Base-by-base conservation (phyloP, 2,797 vertebrate species). In the Sebastes iracundus region DNA sequence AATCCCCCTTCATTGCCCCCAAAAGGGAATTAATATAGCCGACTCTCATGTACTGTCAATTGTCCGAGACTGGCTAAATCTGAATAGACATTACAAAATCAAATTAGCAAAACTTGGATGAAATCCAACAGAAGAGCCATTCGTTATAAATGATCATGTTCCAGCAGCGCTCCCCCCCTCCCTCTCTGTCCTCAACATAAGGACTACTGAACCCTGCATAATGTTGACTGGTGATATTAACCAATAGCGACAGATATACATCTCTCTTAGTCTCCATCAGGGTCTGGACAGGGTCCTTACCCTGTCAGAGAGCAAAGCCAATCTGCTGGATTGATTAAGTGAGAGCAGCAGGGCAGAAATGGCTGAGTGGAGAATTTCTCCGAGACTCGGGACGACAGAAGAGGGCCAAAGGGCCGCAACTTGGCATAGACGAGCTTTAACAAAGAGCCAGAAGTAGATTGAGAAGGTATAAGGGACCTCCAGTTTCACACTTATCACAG, bases 301-400 rank as follows among this genome's bases (percentile, higher is more conserved):
- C 75, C 88, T 92, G 93, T 94, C 93, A 93, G 83, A 89, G 88
- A 90, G 95, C 94, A 91, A 82, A 94, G 88, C 86, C 91, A 94
- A 94, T 95, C 91, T 93, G 80, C 79, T 82, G 87, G 92, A 95
- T 93, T 94, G 93, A 95, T 94, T 94, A 94, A 94, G 82, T 89
- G 81, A 86, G 87, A 85, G 90, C 89, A 95, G 89, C 89, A 87
- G 85, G 85, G 83, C 89, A 90, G 91, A 94, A 95, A 94, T 80
- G 81, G 93, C 93, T 94, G 91, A 94, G 87, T 84, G 84, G 72
- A 91, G 91, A 82, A 79, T 91, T 94, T 94, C 77, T 66, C 79
- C 0, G 55, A 85, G 90, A 87, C 68, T 85, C 22, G 1, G 66
- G 75, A 87, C 28, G 77, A 84, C 82, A 79, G 71, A 72, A 59